Conservation (phyloP, 2,113 vertebrate species). For the Solenodon paradoxus region DNA sequence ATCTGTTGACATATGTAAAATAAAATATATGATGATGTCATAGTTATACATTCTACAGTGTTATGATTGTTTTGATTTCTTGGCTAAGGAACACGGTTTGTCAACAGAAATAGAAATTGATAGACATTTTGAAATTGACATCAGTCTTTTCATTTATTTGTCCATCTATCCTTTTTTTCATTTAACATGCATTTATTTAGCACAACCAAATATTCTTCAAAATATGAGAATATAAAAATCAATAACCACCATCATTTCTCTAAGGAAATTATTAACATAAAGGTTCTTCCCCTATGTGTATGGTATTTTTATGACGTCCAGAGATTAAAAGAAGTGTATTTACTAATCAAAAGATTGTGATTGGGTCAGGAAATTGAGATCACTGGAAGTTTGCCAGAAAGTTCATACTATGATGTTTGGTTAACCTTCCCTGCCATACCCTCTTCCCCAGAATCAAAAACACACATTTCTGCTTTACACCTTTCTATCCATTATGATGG, state of each 20-base stretch:
- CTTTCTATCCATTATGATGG: not conserved
- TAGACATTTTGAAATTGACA: not conserved
- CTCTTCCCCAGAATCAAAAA: not conserved
- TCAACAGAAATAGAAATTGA: not conserved
- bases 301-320: not conserved
- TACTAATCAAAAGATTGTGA: not conserved
- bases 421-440: too few relatives aligned
- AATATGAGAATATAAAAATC: not conserved
- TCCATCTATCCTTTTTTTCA: not conserved
- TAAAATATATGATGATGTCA: not conserved
- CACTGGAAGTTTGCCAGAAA: not conserved
- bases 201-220: not conserved
- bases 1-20: not conserved
- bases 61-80: not conserved
- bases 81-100: not conserved
- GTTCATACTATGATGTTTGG: not conserved
- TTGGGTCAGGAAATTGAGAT: not conserved
- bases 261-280: not conserved
- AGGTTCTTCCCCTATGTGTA: not conserved
- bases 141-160: not conserved
- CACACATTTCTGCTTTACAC: not conserved
- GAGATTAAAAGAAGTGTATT: not conserved
- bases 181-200: not conserved
- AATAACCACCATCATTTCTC: not conserved
- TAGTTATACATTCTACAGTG: not conserved